These are phyloP conservation scores for Phlogophora meticulosa DNA, from an alignment of 2,888 invertebrate genomes.

Conservation along the genomic window DNA sequence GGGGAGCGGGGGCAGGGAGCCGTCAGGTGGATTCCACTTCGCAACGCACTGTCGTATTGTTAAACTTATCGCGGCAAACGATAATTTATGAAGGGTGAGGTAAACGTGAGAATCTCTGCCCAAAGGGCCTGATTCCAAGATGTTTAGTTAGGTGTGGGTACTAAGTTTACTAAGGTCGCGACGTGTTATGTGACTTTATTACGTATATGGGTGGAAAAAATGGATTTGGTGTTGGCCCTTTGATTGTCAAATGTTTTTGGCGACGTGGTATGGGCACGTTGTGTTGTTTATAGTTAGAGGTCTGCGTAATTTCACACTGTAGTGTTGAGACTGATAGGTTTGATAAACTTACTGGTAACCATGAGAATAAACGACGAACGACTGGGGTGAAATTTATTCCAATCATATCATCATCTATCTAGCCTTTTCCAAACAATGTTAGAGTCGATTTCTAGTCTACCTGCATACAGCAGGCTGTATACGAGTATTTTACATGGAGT, in stretches of 20 bases:
- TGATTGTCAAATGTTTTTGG: constrained; percentile 29
- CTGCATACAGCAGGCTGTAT: too few relatives aligned
- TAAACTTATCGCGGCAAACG: constrained; percentile 64
- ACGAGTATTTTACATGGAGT: too few relatives aligned
- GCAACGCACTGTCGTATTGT: constrained; percentile 72
- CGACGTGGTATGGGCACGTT: neutral
- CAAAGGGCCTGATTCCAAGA: constrained; percentile 19
- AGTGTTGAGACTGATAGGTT: neutral
- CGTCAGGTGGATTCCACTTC: constrained; percentile 82
- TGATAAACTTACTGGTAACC: neutral
- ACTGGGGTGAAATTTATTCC: too few relatives aligned
- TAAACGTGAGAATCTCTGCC: constrained; percentile 61
- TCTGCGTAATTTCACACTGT: constrained; percentile 20
- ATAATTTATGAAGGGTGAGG: constrained; percentile 66
- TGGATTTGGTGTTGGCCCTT: neutral
- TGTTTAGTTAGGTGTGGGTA: constrained; percentile 63
- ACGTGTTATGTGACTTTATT: constrained; percentile 44
- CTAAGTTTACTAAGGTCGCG: constrained; percentile 34
- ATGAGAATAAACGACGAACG: neutral
- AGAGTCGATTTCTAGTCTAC: too few relatives aligned
- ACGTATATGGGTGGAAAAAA: constrained; percentile 27
- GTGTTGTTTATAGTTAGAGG: neutral
- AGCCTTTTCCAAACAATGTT: too few relatives aligned
- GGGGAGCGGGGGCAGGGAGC: constrained; percentile 47
- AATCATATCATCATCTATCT: too few relatives aligned